Percentiles rank a stretch among this genome's conserved stretches.
phyloP scores from a whole-genome alignment of 1,140 invertebrate species.

The Magallana angulata region DNA sequence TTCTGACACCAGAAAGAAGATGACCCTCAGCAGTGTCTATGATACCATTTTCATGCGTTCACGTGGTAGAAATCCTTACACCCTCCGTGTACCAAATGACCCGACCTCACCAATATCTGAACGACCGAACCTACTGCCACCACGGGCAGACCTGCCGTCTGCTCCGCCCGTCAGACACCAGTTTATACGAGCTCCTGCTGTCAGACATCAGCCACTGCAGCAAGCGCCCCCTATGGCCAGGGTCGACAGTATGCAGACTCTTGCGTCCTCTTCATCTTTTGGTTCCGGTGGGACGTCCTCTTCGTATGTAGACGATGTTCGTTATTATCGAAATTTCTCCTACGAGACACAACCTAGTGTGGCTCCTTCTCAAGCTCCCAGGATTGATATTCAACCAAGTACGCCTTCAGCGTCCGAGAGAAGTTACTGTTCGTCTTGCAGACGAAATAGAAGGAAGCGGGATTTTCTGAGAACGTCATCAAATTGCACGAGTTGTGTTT shows the following conservation, averaged over 20 bases:
- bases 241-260: neutral
- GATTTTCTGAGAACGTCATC: constrained; percentile 10
- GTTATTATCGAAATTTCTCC: constrained; percentile 9
- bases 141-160: neutral
- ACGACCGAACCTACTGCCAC: neutral
- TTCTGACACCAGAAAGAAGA: neutral
- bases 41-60: constrained; percentile 7
- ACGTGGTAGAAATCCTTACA: constrained; percentile 12
- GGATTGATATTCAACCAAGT: constrained; percentile 31
- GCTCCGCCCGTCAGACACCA: too few species aligned
- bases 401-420: neutral
- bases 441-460: constrained; percentile 4
- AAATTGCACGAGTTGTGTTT: constrained; percentile 15
- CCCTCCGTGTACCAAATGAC: neutral
- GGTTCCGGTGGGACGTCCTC: neutral
- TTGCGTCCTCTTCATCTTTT: neutral
- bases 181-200: too few species aligned
- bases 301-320: neutral
- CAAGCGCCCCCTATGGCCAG: neutral
- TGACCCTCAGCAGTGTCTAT: neutral
- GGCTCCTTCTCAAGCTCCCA: neutral
- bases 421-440: constrained; percentile 12
- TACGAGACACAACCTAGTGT: constrained; percentile 24
- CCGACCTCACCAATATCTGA: constrained; percentile 7
- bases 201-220: neutral